Percentiles rank a stretch among this genome's conserved stretches.
These are phyloP conservation scores for Lota lota DNA, from an alignment of 2,113 vertebrate genomes.

Conservation along the genomic window DNA sequence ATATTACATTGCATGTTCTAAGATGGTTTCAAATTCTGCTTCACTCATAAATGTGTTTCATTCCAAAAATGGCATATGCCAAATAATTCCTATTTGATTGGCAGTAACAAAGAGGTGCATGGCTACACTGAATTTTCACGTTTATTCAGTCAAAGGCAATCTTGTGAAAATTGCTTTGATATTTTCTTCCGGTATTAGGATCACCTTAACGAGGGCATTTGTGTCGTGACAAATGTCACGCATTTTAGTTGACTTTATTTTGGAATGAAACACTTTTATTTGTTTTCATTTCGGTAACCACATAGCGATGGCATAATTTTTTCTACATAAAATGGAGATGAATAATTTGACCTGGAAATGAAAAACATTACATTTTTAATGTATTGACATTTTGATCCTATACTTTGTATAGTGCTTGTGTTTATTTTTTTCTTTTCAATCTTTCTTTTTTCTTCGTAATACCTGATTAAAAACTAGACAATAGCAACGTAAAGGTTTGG, in stretches of 20 bases:
- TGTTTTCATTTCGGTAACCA: not conserved
- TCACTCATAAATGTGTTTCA: slow-evolving; percentile 26
- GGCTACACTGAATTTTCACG: not conserved
- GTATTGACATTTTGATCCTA: not conserved
- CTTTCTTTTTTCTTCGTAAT: not conserved
- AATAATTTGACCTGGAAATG: slow-evolving; percentile 16
- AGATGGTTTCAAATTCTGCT: slow-evolving; percentile 5
- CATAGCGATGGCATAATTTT: not conserved
- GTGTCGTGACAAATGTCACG: slow-evolving; percentile 10
- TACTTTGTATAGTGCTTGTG: slow-evolving; percentile 10
- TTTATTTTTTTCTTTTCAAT: slow-evolving; percentile 7
- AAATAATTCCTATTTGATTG: not conserved
- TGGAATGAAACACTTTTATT: not conserved
- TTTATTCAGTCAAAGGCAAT: not conserved
- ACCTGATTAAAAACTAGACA: not conserved
- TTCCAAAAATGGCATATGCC: slow-evolving; percentile 47
- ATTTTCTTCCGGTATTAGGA: not conserved
- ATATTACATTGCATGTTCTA: slow-evolving; percentile 13
- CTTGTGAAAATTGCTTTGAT: not conserved
- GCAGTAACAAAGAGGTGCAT: not conserved
- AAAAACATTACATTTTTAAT: not conserved
- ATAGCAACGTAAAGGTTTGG: not conserved
- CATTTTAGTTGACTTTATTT: slow-evolving; percentile 7
- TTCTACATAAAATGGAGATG: slow-evolving; percentile 3
- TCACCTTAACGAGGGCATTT: not conserved